phyloP scores from a whole-genome alignment of 2,888 invertebrate species.

The Lasioglossum zephyrum region DNA sequence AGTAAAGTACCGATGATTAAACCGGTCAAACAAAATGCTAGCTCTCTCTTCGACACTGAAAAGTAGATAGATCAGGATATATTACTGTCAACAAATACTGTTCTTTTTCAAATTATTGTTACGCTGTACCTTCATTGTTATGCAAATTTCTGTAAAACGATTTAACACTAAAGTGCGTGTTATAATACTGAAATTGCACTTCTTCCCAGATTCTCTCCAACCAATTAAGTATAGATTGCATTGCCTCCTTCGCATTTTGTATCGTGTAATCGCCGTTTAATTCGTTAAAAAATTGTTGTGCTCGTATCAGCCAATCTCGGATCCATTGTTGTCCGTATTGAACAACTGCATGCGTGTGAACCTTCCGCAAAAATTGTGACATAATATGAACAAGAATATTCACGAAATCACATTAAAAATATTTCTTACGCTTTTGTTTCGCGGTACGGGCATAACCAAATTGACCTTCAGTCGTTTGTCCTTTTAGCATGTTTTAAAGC shows the following conservation, averaged over 20 bases:
- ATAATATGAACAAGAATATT: constrained; percentile 1
- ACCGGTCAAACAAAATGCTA: constrained; percentile 84
- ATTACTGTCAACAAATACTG: not conserved
- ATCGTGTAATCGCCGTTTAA: constrained; percentile 70
- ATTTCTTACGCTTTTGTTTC: not conserved
- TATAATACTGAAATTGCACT: constrained; percentile 72
- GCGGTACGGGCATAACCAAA: not conserved
- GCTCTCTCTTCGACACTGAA: constrained; percentile 84
- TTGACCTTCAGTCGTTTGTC: not conserved
- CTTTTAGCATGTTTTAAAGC: not conserved
- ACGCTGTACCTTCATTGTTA: constrained; percentile 73
- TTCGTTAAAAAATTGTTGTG: constrained; percentile 69
- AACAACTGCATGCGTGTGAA: constrained; percentile 72
- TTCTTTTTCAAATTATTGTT: constrained; percentile 9
- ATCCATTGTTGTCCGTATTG: constrained; percentile 79
- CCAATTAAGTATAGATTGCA: constrained; percentile 66
- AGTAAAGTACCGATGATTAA: constrained; percentile 83
- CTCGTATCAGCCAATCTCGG: constrained; percentile 67
- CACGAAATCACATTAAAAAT: not conserved
- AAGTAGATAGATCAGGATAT: constrained; percentile 32
- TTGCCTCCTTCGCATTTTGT: constrained; percentile 72
- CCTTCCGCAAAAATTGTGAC: constrained; percentile 67
- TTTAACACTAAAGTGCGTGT: constrained; percentile 71
- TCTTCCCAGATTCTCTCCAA: constrained; percentile 73
- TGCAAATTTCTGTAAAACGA: constrained; percentile 69